A percentile compares a stretch with the other conserved stretches of the same genome.
These are phyloP conservation scores for Rhynchomys soricoides DNA, from an alignment of 2,113 vertebrate genomes.

Conservation along the genomic window DNA sequence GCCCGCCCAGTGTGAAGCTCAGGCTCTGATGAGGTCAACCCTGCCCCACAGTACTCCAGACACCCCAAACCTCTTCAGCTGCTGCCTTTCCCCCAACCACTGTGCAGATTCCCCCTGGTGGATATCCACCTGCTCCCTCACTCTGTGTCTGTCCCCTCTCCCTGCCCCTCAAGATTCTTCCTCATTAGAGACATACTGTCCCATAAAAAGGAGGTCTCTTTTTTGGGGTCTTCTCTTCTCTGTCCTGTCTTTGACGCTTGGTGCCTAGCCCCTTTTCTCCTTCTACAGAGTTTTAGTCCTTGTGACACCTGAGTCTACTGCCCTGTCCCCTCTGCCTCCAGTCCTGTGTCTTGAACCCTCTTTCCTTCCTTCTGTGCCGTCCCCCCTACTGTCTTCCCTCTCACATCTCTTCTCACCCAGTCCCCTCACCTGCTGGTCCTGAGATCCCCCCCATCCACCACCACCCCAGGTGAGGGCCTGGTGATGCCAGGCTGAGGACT, in stretches of 20 bases:
- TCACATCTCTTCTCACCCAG: neutral
- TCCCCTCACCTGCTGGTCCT: conserved; percentile 57
- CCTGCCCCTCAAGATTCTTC: neutral
- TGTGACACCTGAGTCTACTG: neutral
- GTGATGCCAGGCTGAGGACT: neutral
- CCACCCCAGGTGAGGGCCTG: neutral
- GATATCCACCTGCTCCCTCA: too few relatives aligned
- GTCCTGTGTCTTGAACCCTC: neutral
- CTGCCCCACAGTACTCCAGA: neutral
- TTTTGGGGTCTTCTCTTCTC: neutral
- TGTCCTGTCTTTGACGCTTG: neutral
- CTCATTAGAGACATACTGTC: neutral
- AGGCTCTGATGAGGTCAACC: too few relatives aligned
- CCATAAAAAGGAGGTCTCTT: neutral
- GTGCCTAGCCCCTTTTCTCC: neutral
- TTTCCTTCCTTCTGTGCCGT: neutral
- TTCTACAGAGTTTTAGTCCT: neutral
- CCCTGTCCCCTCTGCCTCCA: too few relatives aligned
- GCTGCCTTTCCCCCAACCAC: neutral
- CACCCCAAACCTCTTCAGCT: neutral
- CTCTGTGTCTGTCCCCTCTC: neutral
- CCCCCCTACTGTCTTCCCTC: neutral
- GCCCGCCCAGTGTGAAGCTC: neutral
- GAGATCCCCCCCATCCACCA: neutral
- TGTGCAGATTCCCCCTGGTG: neutral